Percentiles rank a stretch among this genome's conserved stretches.
Evolutionary conservation across 2,888 invertebrate genomes (phyloP).

Genomic region (Reticulitermes lucifugus): DNA sequence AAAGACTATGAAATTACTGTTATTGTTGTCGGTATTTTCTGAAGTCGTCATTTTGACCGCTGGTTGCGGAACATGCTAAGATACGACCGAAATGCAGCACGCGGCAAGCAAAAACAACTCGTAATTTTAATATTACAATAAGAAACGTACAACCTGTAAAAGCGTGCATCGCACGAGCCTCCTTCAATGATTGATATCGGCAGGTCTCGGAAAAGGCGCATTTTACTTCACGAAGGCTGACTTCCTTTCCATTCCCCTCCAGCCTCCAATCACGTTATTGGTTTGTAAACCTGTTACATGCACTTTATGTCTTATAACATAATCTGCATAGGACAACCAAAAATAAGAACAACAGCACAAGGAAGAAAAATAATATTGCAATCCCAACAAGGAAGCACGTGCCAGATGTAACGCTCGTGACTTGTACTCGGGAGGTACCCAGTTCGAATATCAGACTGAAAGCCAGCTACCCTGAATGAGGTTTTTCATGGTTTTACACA

Average conservation of each 20-base stretch:
- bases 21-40: not conserved
- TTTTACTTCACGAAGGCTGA: not conserved
- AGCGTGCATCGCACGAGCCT: conserved; percentile 17
- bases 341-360: not conserved
- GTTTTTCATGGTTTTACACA: too few species aligned
- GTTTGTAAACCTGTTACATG: conserved; percentile 12
- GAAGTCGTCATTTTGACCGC: not conserved
- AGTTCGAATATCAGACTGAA: too few species aligned
- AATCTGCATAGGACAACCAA: not conserved
- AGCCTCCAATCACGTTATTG: not conserved
- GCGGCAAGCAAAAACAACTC: not conserved
- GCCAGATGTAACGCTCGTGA: too few species aligned
- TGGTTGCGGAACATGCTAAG: not conserved
- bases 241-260: not conserved
- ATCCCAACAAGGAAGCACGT: too few species aligned
- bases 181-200: not conserved
- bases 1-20: not conserved
- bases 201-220: not conserved
- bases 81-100: not conserved
- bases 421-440: too few species aligned
- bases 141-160: not conserved
- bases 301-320: not conserved
- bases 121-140: conserved; percentile 8
- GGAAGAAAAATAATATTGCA: not conserved
- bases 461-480: too few species aligned